Percentiles rank a stretch among this genome's conserved stretches.
Conservation (phyloP, 2,113 vertebrate genomes). For the Monopterus albus region DNA sequence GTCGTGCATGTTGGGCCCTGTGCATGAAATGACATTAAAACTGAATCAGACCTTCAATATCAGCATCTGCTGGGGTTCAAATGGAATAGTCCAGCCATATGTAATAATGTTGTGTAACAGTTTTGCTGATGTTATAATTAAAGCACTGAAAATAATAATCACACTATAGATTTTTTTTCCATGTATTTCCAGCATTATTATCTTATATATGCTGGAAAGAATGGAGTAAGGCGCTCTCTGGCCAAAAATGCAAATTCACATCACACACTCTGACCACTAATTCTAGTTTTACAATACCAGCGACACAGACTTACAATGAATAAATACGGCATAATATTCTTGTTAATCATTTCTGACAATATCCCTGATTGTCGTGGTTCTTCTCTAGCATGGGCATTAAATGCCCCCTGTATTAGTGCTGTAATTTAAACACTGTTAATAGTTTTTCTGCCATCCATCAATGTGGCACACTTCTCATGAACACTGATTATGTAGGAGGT, state of each 20-base stretch:
- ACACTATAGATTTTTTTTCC: constrained; percentile 31
- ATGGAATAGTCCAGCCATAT: constrained; percentile 44
- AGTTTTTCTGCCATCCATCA: constrained; percentile 39
- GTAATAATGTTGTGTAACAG: constrained; percentile 34
- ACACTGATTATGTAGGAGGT: constrained; percentile 47
- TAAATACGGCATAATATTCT: constrained; percentile 76
- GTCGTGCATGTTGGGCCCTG: constrained; percentile 63
- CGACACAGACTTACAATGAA: constrained; percentile 77
- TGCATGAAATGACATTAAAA: constrained; percentile 68
- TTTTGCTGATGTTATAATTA: constrained; percentile 46
- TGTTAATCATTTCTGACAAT: constrained; percentile 76
- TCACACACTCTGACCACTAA: constrained; percentile 76
- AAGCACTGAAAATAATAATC: constrained; percentile 65
- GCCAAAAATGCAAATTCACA: constrained; percentile 75
- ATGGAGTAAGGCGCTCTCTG: constrained; percentile 79
- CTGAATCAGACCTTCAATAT: constrained; percentile 32
- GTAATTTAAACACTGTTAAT: constrained; percentile 63
- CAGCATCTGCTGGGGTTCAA: constrained; percentile 53
- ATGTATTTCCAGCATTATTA: constrained; percentile 58
- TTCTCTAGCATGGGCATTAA: constrained; percentile 63
- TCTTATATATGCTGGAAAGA: constrained; percentile 60
- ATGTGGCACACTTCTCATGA: constrained; percentile 57
- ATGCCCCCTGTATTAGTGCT: constrained; percentile 55
- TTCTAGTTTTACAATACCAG: constrained; percentile 76
- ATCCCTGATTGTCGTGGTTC: constrained; percentile 80